Conservation (phyloP, 2,797 vertebrate species). For the Naso thynnoides region DNA sequence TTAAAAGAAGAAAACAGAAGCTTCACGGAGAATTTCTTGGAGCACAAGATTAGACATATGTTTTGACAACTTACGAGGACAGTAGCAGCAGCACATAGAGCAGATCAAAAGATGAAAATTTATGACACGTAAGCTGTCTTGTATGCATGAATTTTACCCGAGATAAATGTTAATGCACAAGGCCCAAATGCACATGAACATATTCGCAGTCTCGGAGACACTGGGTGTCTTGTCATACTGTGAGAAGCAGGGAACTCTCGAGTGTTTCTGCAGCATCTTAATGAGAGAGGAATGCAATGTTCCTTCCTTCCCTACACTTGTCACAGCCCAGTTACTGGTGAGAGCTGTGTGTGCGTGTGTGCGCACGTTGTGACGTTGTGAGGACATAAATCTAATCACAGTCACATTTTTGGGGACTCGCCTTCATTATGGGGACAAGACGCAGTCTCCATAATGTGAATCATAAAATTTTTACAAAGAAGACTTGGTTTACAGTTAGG, state of each 20-base stretch:
- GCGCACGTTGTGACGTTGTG: constrained; percentile 1
- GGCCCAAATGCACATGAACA: constrained; percentile 9
- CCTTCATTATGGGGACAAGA: no score
- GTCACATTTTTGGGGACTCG: no score
- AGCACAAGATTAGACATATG: constrained; percentile 21
- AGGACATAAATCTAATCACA: no score
- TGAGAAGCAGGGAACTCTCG: constrained; percentile 6
- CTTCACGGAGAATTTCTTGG: constrained; percentile 20
- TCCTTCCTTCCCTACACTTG: constrained; percentile 45
- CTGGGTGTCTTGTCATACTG: neutral
- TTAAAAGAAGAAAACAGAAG: neutral
- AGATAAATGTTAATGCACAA: neutral
- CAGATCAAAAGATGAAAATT: constrained; percentile 9
- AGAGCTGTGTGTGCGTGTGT: constrained; percentile 36
- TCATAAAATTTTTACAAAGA: no score
- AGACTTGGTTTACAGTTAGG: no score
- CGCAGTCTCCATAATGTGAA: no score
- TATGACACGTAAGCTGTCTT: constrained; percentile 3
- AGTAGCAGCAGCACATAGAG: constrained; percentile 1
- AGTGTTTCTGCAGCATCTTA: constrained; percentile 40
- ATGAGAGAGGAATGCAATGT: constrained; percentile 48
- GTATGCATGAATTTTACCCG: neutral
- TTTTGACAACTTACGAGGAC: constrained; percentile 32
- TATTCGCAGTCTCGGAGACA: neutral
- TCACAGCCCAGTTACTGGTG: constrained; percentile 49